Base-by-base conservation (phyloP, 2,888 invertebrate species). In the Callinectes sapidus region DNA sequence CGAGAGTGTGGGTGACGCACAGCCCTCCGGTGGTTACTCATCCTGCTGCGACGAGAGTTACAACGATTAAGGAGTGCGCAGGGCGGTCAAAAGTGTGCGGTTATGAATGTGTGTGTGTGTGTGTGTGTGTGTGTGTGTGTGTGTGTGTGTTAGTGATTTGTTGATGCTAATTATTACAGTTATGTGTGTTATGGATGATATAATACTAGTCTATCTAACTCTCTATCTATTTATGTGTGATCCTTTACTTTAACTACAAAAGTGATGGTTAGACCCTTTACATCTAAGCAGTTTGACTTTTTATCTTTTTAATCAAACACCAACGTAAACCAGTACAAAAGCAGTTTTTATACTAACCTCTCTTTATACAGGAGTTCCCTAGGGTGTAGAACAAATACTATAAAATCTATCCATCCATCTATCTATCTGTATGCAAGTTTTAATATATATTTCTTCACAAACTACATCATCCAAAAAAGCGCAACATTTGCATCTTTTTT, bases 41-140 rank as follows among this genome's bases (percentile, higher is more conserved):
- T 71, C 71, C 5, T 28, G n/a, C n/a, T n/a, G 10, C 2, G n/a
- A 10, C n/a, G 71, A n/a, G 71, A 71, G 71, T 61, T 61, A 61
- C 61, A 61, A 5, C 18, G 23, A 61, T 61, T 61, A 61, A 18
- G 18, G 61, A 61, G 61, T 61, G 18, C 23, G 61, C 18, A n/a
- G 1, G 61, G 61, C 5, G 18, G 18, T 23, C 23, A 5, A 61
- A 61, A 18, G 61, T 61, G 61, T 61, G 61, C 23, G 61, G 18
- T 18, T 61, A 23, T 61, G 61, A 23, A 23, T 61, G 61, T 61
- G 61, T 61, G 61, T 61, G 61, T 61, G 61, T 61, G 61, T 61
- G 61, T 61, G 61, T 61, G 61, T 61, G 61, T 61, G 61, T 61
- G 61, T 61, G 61, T 61, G 61, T 61, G 61, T 61, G 61, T 61